Base-by-base conservation (phyloP, 2,888 invertebrate genomes). In the Ischnus inquisitorius region DNA sequence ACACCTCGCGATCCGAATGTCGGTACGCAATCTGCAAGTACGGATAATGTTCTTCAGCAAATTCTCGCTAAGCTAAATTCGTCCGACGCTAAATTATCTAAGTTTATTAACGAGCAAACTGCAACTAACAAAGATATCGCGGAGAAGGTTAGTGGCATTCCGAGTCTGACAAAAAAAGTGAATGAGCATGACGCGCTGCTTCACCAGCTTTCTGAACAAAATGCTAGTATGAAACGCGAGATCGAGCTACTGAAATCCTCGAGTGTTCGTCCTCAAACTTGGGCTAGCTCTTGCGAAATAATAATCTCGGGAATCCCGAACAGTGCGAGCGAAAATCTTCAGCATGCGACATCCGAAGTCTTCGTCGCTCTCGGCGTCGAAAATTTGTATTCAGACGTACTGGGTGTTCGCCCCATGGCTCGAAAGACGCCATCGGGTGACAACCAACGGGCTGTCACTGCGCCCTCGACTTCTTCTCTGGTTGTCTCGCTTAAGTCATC, bases 151-250 rank as follows among this genome's bases (percentile, higher is more conserved):
- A 64, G 64, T 16, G 64, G 64, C 0, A 19, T 64, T 25, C 34
- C 28, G 0, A 64, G 3, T 1, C 10, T 64, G 1, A 22, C 22
- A 8, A 64, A 64, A 25, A 64, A 64, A 64, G 10, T 64, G 4
- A 1, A 64, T 0, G 34, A 65, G 0, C 39, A 41, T 14, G 41
- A 65, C n/a, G 65, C 65, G 14, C 41, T 64, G 25, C 64, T 64
- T 12, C 64, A 64, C 1, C 64, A 64, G 10, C 28, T 64, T 3
- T 64, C 64, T 4, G 12, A 64, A 1, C 34, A 65, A 65, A 65
- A 65, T 1, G 65, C 16, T 3, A 65, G 14, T 41, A 14, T 65
- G 34, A 34, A 39, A 16, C 65, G 39, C 1, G 65, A 65, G 6
- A 65, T 65, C 1, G 41, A 65, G 10, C 5, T 39, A 39, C 65